These are phyloP conservation scores for Trididemnum clinides DNA, from an alignment of 23 tunicate species.

Conservation along the genomic window DNA sequence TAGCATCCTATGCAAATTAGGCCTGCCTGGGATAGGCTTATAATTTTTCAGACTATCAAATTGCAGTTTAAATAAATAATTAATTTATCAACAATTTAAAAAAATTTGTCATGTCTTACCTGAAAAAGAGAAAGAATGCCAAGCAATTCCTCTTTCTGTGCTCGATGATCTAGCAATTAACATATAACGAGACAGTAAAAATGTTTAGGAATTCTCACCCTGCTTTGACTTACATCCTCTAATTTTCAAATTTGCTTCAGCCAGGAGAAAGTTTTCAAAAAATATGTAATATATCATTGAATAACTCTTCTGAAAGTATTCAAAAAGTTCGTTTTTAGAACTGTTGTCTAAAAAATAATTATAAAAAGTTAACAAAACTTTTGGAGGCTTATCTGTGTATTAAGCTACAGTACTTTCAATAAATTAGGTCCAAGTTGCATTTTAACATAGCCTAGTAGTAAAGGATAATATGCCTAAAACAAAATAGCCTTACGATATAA, in stretches of 20 bases:
- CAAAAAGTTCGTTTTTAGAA: constrained; percentile 34
- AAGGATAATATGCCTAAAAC: neutral
- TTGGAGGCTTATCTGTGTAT: too few species aligned
- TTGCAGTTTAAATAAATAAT: too few species aligned
- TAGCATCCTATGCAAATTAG: too few species aligned
- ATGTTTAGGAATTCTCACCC: neutral
- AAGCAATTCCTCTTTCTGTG: constrained; percentile 60
- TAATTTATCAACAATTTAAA: too few species aligned
- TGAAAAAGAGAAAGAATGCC: constrained; percentile 37
- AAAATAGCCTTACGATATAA: neutral
- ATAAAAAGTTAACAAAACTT: too few species aligned
- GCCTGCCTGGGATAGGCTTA: too few species aligned
- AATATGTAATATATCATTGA: constrained; percentile 50
- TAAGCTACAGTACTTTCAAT: too few species aligned
- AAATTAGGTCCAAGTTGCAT: neutral
- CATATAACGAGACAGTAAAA: neutral
- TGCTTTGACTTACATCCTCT: constrained; percentile 15
- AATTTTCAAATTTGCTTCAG: constrained; percentile 56
- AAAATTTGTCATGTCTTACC: neutral
- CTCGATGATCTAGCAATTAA: constrained; percentile 37
- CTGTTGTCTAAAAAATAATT: constrained; percentile 28
- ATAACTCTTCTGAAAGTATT: constrained; percentile 28
- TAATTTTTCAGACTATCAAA: too few species aligned
- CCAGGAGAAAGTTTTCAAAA: constrained; percentile 69
- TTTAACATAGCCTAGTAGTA: neutral